A percentile compares a stretch with the other conserved stretches of the same genome.
These are phyloP conservation scores for Mareca strepera DNA, from an alignment of 2,797 vertebrate species.

Conservation along the genomic window DNA sequence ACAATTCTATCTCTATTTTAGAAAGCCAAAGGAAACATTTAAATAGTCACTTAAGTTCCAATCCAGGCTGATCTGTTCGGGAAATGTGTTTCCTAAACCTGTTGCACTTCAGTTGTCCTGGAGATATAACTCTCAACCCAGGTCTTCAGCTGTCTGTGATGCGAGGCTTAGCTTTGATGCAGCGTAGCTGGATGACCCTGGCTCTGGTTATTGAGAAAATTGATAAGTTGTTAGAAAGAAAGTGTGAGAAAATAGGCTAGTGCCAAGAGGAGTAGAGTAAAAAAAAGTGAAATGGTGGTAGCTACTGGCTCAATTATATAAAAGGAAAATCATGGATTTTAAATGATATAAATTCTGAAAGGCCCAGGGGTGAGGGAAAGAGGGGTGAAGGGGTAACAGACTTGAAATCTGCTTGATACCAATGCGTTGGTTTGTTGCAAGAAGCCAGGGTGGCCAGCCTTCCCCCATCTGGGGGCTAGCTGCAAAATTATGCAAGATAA, in stretches of 20 bases:
- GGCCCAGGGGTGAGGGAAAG: background rate
- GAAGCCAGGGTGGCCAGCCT: background rate
- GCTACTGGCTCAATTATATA: background rate
- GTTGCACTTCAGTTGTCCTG: background rate
- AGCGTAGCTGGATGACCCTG: background rate
- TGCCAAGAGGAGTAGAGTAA: background rate
- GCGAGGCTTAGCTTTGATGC: background rate
- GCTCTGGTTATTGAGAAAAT: background rate
- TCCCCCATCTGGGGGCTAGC: background rate
- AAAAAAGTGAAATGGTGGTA: background rate
- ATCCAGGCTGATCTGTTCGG: background rate
- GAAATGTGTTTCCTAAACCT: conserved; percentile 5
- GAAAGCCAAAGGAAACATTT: conserved; percentile 1
- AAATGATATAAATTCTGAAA: background rate
- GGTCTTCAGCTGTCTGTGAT: background rate
- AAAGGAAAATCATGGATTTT: background rate
- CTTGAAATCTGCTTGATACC: background rate
- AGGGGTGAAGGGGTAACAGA: too few species aligned
- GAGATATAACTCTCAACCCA: background rate
- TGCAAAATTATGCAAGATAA: background rate
- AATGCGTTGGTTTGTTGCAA: background rate
- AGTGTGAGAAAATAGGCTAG: background rate
- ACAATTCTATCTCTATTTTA: background rate
- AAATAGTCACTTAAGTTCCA: conserved; percentile 1
- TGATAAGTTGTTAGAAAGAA: background rate